Evolutionary conservation across 2,888 invertebrate species (phyloP), one percentile per base, ranked within the genome.

Genomic region (Limnephilus auricula): DNA sequence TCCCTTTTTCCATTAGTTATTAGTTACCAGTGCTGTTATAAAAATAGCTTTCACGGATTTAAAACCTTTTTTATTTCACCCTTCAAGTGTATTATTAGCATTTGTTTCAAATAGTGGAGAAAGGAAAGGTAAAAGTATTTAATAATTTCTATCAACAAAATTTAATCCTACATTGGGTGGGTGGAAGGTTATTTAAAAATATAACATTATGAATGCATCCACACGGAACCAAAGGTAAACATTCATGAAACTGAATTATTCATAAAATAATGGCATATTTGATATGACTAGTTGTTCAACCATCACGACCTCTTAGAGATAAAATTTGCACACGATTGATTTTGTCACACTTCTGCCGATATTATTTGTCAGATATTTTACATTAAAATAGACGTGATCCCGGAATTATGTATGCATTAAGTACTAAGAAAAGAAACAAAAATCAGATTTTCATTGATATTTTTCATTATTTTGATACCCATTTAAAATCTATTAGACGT

Each of bases 301-400:
- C 80, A 80, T 80, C 32, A 80, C 80, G 80, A 80, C 80, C 80
- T 80, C 80, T 80, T 9, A 80, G 30, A 32, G 32, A 80, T 80
- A 15, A 31, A 80, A 80, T 80, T 32, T 80, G 80, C 13, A 80
- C 80, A 80, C 80, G 80, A 80, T 80, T 80, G 80, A 80, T 80
- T 80, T 80, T 80, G 80, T 80, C 80, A 31, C 80, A 80, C 80
- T n/a, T 9, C 25, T 50, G n/a, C 9, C 65, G n/a, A 65, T 25
- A 65, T 65, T 65, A 65, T n/a, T 65, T 65, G 65, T 65, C 25
- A 65, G 25, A 25, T 65, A 65, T 65, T 9, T 65, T 25, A 65
- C n/a, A 65, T n/a, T 65, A 25, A 65, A 65, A n/a, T 65, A 65
- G 65, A 65, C 65, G n/a, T 65, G 65, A 65, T 65, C 65, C 65